These are phyloP conservation scores for Tor tambroides DNA, from an alignment of 2,113 vertebrate species.

Conservation along the genomic window DNA sequence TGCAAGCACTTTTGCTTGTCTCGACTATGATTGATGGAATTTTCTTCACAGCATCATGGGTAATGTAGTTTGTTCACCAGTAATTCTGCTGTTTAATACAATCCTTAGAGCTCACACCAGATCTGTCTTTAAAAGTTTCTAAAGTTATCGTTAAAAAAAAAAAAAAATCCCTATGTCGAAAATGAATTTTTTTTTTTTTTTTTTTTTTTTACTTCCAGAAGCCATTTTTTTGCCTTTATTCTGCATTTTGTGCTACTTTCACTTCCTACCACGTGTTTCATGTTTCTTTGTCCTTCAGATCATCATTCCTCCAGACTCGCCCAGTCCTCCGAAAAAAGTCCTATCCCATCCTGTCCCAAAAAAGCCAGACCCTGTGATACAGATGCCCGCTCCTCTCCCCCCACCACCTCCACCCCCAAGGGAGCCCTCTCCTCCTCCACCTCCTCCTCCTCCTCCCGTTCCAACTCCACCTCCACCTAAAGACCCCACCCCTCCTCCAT, in stretches of 20 bases:
- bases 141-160: neutral
- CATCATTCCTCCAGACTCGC: slow-evolving; percentile 86
- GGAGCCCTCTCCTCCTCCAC: slow-evolving; percentile 55
- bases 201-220: slow-evolving; percentile 3
- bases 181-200: slow-evolving; percentile 8
- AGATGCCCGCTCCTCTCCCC: slow-evolving; percentile 56
- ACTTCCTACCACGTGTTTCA: neutral
- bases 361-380: slow-evolving; percentile 43
- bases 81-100: neutral
- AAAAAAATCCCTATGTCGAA: neutral
- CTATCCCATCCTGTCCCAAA: slow-evolving; percentile 74
- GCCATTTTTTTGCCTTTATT: neutral
- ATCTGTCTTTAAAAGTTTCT: neutral
- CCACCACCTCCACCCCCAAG: slow-evolving; percentile 62
- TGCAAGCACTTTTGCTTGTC: neutral
- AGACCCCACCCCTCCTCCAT: slow-evolving; percentile 53
- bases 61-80: neutral
- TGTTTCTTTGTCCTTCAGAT: slow-evolving; percentile 29
- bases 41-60: neutral
- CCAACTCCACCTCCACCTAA: slow-evolving; percentile 42
- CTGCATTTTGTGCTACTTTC: neutral
- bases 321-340: slow-evolving; percentile 82
- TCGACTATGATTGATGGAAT: neutral
- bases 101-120: neutral
- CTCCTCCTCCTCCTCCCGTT: slow-evolving; percentile 56